Conservation (phyloP, 2,797 vertebrate genomes). For the Crossoptilon crossoptilon region DNA sequence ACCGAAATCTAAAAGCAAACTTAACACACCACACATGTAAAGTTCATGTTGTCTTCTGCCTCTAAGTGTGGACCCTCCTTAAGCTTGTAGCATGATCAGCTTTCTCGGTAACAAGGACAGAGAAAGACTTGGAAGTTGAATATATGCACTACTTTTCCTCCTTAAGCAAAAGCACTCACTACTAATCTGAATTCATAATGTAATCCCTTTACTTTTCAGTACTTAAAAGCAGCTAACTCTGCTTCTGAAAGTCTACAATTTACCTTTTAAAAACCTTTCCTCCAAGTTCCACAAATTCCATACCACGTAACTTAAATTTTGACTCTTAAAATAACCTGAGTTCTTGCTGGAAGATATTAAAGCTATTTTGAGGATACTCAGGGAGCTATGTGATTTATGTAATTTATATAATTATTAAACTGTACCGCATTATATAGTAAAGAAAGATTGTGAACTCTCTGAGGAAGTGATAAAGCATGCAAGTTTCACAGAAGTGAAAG, state of each 20-base stretch:
- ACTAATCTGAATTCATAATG: not conserved
- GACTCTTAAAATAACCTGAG: not conserved
- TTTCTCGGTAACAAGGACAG: not conserved
- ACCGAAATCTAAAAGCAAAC: not conserved
- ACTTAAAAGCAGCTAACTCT: not conserved
- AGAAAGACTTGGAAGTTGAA: not conserved
- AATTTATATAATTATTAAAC: not conserved
- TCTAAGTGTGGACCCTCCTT: fast-evolving
- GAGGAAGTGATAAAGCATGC: not conserved
- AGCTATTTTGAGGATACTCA: not conserved
- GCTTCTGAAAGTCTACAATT: not conserved
- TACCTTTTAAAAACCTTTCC: not conserved
- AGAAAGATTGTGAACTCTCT: not conserved
- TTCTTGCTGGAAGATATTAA: not conserved
- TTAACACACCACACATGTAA: not conserved
- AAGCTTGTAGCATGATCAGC: not conserved
- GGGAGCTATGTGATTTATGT: not conserved
- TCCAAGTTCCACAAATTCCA: not conserved
- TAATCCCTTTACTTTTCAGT: not conserved
- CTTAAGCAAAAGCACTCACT: not conserved
- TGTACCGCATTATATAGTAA: not conserved
- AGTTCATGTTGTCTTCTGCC: not conserved
- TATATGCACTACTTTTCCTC: not conserved
- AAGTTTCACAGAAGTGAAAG: not conserved
- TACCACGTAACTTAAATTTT: not conserved